Evolutionary conservation across 2,113 vertebrate species (phyloP).

Genomic region (Cheirogaleus medius): DNA sequence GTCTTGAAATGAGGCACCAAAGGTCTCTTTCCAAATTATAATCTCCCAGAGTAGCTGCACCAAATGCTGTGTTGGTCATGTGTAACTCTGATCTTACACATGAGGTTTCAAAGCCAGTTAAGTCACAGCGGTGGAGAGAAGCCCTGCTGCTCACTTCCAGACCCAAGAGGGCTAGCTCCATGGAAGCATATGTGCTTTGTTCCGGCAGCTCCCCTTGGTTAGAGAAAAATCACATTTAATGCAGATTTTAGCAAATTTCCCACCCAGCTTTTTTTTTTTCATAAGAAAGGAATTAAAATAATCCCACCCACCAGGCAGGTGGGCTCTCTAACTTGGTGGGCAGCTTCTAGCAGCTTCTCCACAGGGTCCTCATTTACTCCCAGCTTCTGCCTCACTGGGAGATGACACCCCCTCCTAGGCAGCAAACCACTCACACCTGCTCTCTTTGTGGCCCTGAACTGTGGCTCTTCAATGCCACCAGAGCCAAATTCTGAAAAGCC

Average conservation of each 20-base stretch:
- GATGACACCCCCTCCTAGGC: not conserved
- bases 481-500: constrained; percentile 11
- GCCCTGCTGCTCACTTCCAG: not conserved
- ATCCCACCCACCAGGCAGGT: not conserved
- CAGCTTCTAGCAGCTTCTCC: constrained; percentile 39
- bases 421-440: not conserved
- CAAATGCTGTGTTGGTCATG: not conserved
- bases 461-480: not conserved
- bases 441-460: not conserved
- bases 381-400: not conserved
- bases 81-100: not conserved
- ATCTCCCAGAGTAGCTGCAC: not conserved
- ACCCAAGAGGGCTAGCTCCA: not conserved
- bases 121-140: not conserved
- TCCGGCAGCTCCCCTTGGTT: not conserved
- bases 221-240: constrained; percentile 22
- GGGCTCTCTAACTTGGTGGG: not conserved
- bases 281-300: not conserved
- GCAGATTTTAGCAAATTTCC: constrained; percentile 47
- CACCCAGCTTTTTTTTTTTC: not conserved
- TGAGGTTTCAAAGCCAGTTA: not conserved
- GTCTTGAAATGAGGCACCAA: constrained; percentile 31
- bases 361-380: not conserved
- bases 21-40: constrained; percentile 29
- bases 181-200: not conserved